Conservation (phyloP, 2,113 vertebrate species). For the Actinemys pallida region DNA sequence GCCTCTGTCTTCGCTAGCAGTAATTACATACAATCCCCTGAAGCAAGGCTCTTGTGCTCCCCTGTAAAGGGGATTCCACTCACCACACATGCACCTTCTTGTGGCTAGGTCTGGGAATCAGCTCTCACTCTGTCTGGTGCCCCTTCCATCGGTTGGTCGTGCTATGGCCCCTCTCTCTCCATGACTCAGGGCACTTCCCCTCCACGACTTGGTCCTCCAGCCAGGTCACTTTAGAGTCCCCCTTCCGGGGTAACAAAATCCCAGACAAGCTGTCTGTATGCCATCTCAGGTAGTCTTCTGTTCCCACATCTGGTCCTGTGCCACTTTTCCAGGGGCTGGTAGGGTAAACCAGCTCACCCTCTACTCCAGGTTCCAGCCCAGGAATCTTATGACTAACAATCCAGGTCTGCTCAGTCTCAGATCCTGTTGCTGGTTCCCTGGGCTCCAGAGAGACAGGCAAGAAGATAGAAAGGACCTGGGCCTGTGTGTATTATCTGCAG, state of each 20-base stretch:
- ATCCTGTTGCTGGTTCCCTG: background rate
- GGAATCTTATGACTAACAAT: background rate
- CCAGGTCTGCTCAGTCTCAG: background rate
- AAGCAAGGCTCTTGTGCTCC: background rate
- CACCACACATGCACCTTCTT: background rate
- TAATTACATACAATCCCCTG: background rate
- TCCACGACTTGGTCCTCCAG: background rate
- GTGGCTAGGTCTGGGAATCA: background rate
- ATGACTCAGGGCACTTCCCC: too few species aligned
- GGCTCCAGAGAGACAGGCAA: background rate
- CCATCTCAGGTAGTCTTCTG: background rate
- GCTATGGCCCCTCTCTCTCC: background rate
- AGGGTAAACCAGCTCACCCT: background rate
- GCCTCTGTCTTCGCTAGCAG: too few species aligned
- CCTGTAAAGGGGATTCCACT: background rate
- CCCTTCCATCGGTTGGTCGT: background rate
- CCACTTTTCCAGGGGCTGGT: background rate
- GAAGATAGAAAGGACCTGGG: background rate
- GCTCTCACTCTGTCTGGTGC: background rate
- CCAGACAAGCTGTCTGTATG: background rate
- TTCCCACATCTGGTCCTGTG: background rate
- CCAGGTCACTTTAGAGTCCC: background rate
- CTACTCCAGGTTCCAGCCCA: background rate
- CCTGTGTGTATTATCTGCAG: too few species aligned
- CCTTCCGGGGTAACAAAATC: background rate